Evolutionary conservation across 1,140 invertebrate genomes (phyloP).

Genomic region (Pomphorhynchus laevis): DNA sequence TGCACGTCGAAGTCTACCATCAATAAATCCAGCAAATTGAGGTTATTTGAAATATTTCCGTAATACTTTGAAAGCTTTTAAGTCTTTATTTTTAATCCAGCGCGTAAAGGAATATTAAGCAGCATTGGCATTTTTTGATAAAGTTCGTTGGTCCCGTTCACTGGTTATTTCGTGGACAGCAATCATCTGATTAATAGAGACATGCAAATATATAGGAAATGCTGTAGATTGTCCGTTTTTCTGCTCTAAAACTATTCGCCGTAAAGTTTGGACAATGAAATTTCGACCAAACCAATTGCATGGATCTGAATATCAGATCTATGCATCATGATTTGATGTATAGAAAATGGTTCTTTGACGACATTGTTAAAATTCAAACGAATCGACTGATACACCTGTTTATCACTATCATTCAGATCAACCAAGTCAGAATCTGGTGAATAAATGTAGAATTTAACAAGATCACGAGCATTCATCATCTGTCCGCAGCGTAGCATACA

Average conservation of each 20-base stretch:
- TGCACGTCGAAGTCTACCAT: conserved; percentile 84
- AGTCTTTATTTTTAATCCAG: conserved; percentile 62
- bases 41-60: conserved; percentile 11
- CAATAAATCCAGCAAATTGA: conserved; percentile 71
- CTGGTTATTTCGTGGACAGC: conserved; percentile 44
- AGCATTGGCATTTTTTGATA: conserved; percentile 37
- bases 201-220: conserved; percentile 21
- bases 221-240: neutral
- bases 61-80: conserved; percentile 22
- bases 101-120: conserved; percentile 57
- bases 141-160: neutral
- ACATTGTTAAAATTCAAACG: too few relatives aligned
- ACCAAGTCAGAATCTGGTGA: too few relatives aligned
- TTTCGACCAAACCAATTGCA: conserved; percentile 98
- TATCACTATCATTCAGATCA: too few relatives aligned
- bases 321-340: too few relatives aligned
- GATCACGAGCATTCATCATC: conserved; percentile 70
- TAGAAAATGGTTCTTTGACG: too few relatives aligned
- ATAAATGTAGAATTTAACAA: conserved; percentile 25
- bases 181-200: conserved; percentile 68
- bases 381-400: too few relatives aligned
- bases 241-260: conserved; percentile 21
- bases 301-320: too few relatives aligned
- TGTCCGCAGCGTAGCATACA: conserved; percentile 93
- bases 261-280: conserved; percentile 74